phyloP scores from a whole-genome alignment of 2,888 invertebrate species.

The Bhutanitis thaidina region DNA sequence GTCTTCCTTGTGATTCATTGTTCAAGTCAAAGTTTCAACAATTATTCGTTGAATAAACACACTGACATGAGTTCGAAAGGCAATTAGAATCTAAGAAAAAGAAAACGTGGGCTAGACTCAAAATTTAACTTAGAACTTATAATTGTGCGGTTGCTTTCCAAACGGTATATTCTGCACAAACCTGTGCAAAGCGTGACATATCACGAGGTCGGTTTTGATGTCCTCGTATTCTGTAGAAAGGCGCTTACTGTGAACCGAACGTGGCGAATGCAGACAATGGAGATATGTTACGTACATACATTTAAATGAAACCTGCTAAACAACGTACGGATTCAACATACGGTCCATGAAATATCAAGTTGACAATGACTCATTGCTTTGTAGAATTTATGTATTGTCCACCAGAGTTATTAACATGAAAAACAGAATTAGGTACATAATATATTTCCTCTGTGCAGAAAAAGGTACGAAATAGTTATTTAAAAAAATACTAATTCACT shows the following conservation, averaged over 20 bases:
- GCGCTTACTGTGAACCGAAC: constrained; percentile 16
- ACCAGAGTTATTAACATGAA: no score
- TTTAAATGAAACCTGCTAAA: constrained; percentile 2
- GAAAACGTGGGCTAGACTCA: background rate
- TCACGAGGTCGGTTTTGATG: constrained; percentile 16
- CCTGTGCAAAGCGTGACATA: constrained; percentile 18
- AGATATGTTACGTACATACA: background rate
- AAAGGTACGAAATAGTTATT: no score
- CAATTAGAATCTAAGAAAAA: background rate
- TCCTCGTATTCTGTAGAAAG: constrained; percentile 12
- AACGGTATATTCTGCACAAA: constrained; percentile 8
- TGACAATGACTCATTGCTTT: no score
- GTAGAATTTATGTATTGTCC: no score
- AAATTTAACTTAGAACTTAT: background rate
- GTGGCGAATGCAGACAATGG: constrained; percentile 11
- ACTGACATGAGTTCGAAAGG: no score
- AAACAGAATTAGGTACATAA: no score
- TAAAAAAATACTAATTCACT: no score
- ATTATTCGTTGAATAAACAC: no score
- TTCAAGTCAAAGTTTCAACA: no score
- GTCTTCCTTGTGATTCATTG: no score
- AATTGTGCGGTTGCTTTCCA: background rate
- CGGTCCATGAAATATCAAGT: background rate
- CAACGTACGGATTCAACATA: constrained; percentile 7
- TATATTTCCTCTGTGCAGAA: no score